phyloP scores from a whole-genome alignment of 2,888 invertebrate species.

The Dasypolia templi region DNA sequence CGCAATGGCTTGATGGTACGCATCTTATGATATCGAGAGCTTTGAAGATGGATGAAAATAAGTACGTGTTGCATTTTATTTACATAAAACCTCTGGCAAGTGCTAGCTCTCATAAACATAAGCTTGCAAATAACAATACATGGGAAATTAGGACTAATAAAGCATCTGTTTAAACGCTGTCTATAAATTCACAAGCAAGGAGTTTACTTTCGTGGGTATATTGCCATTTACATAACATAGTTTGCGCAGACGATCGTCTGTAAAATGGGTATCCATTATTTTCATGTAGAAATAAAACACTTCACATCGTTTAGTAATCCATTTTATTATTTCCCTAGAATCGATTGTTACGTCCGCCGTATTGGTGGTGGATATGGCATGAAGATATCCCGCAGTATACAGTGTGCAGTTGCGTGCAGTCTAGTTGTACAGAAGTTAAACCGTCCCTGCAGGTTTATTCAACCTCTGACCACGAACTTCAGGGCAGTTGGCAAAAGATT shows the following conservation, averaged over 20 bases:
- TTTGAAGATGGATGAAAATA: conserved; percentile 87
- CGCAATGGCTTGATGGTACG: conserved; percentile 91
- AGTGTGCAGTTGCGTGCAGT: conserved; percentile 91
- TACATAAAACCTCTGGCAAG: no score
- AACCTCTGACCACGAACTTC: conserved; percentile 92
- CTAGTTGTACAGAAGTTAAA: conserved; percentile 91
- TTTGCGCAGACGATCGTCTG: not conserved
- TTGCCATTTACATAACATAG: not conserved
- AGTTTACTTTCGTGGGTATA: not conserved
- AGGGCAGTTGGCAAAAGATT: conserved; percentile 89
- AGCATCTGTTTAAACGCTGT: no score
- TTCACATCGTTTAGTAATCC: not conserved
- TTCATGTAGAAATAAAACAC: not conserved
- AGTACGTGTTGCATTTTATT: no score
- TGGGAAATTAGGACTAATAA: not conserved
- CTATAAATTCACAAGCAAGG: conserved; percentile 4
- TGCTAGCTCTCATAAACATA: no score
- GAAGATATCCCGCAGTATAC: conserved; percentile 91
- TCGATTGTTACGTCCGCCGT: conserved; percentile 90
- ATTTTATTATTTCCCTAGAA: conserved; percentile 80
- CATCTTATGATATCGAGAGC: conserved; percentile 88
- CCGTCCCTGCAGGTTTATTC: conserved; percentile 91
- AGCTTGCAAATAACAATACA: not conserved
- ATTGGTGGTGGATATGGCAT: conserved; percentile 91
- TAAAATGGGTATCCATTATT: not conserved